Conservation (phyloP, 2,888 invertebrate genomes). For the Alsophila aescularia region DNA sequence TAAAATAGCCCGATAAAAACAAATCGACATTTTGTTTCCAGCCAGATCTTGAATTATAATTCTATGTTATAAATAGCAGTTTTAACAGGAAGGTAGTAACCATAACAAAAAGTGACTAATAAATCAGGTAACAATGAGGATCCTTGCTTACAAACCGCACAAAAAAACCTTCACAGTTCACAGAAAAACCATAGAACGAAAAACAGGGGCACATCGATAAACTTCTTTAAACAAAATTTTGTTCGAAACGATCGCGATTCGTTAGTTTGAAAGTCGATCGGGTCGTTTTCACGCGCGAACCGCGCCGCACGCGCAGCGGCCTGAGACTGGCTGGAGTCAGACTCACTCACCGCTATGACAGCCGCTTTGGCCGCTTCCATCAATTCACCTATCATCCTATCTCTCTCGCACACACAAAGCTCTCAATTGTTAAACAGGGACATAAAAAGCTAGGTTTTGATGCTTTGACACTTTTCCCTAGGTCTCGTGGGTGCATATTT, state of each 20-base stretch:
- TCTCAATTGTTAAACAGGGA: conserved; percentile 53
- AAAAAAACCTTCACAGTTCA: conserved; percentile 48
- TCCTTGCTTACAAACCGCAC: conserved; percentile 37
- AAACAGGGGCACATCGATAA: conserved; percentile 64
- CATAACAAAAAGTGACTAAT: conserved; percentile 53
- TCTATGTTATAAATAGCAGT: conserved; percentile 30
- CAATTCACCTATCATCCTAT: conserved; percentile 59
- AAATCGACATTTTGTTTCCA: not conserved
- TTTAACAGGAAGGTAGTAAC: conserved; percentile 47
- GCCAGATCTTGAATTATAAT: conserved; percentile 22
- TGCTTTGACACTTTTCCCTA: conserved; percentile 40
- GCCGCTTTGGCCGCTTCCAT: conserved; percentile 46
- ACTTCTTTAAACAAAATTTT: conserved; percentile 63
- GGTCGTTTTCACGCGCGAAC: conserved; percentile 54
- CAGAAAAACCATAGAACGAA: conserved; percentile 46
- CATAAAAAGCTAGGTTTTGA: conserved; percentile 44
- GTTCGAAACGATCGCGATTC: conserved; percentile 61
- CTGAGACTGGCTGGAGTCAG: conserved; percentile 78
- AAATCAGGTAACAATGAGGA: conserved; percentile 30
- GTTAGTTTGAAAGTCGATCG: conserved; percentile 56
- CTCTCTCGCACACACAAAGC: conserved; percentile 52
- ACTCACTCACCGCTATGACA: conserved; percentile 34
- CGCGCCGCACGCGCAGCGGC: conserved; percentile 73
- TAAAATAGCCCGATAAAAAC: not conserved
- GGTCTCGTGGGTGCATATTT: conserved; percentile 64